phyloP scores from a whole-genome alignment of 2,797 vertebrate genomes.

The Lagorchestes hirsutus region DNA sequence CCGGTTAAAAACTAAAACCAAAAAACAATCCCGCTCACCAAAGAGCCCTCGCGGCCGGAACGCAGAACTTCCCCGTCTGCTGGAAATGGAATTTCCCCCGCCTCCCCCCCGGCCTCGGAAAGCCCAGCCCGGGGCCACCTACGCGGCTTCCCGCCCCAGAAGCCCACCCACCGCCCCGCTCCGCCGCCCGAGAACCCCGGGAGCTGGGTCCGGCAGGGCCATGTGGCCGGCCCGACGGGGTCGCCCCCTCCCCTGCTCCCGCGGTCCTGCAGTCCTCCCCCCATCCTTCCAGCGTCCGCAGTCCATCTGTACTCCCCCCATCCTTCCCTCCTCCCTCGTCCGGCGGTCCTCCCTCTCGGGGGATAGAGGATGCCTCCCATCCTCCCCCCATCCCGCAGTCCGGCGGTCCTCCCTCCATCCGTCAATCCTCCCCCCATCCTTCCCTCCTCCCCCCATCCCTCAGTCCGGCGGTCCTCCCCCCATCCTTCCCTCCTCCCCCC shows the following conservation, averaged over 20 bases:
- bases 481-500: too few relatives aligned
- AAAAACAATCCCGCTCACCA: neutral
- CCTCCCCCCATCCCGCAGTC: too few relatives aligned
- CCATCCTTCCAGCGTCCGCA: slow-evolving; percentile 90
- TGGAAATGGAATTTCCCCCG: neutral
- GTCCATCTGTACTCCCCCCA: too few relatives aligned
- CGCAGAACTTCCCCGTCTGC: neutral
- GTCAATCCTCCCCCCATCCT: too few relatives aligned
- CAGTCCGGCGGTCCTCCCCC: too few relatives aligned
- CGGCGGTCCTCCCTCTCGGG: too few relatives aligned
- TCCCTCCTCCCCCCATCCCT: too few relatives aligned
- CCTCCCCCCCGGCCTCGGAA: neutral
- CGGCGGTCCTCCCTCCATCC: too few relatives aligned
- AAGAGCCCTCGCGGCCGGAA: neutral
- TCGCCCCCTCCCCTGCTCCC: neutral
- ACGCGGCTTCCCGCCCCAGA: neutral
- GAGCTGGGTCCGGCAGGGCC: neutral
- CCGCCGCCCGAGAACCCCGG: neutral
- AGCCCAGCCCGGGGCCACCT: neutral
- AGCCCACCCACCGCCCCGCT: neutral
- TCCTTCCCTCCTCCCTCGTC: too few relatives aligned
- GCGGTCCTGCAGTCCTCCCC: neutral
- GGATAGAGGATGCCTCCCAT: too few relatives aligned
- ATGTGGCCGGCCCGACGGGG: neutral
- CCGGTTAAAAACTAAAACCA: neutral